Conservation (phyloP, 2,797 vertebrate species). For the Lates japonicus region DNA sequence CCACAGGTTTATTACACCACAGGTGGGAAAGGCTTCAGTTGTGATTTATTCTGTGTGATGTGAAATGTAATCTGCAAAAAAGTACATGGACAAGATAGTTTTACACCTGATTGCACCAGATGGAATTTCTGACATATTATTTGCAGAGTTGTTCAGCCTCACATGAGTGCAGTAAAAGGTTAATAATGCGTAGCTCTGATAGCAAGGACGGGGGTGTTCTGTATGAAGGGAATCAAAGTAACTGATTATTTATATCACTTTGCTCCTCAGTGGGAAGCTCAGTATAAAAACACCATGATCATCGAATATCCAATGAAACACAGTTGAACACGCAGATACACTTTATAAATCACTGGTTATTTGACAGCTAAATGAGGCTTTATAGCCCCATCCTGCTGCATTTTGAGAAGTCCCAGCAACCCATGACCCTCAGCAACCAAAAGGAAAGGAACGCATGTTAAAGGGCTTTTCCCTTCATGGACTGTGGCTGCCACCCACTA, state of each 20-base stretch:
- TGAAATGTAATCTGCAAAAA: constrained; percentile 11
- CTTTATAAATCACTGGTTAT: constrained; percentile 47
- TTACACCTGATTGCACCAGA: constrained; percentile 26
- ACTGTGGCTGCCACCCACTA: no score
- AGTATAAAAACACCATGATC: constrained; percentile 6
- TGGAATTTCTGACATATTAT: constrained; percentile 4
- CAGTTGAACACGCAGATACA: constrained; percentile 1
- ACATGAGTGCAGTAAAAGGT: constrained; percentile 5
- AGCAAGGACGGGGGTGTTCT: neutral
- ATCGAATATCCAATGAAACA: constrained; percentile 23
- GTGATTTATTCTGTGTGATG: constrained; percentile 19
- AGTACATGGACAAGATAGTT: constrained; percentile 10
- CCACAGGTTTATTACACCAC: constrained; percentile 14
- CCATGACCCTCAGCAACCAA: constrained; percentile 29
- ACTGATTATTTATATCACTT: constrained; percentile 33
- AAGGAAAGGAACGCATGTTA: constrained; percentile 24
- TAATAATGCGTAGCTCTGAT: constrained; percentile 22
- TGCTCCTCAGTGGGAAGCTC: neutral
- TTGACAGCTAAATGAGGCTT: constrained; percentile 64
- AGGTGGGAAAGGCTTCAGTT: constrained; percentile 17
- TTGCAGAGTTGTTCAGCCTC: neutral
- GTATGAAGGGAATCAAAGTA: neutral
- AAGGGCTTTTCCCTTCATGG: neutral
- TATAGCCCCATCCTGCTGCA: constrained; percentile 32
- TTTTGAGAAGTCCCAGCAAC: constrained; percentile 46